Conservation (phyloP, 2,797 vertebrate species). For the Lacerta bilineata region DNA sequence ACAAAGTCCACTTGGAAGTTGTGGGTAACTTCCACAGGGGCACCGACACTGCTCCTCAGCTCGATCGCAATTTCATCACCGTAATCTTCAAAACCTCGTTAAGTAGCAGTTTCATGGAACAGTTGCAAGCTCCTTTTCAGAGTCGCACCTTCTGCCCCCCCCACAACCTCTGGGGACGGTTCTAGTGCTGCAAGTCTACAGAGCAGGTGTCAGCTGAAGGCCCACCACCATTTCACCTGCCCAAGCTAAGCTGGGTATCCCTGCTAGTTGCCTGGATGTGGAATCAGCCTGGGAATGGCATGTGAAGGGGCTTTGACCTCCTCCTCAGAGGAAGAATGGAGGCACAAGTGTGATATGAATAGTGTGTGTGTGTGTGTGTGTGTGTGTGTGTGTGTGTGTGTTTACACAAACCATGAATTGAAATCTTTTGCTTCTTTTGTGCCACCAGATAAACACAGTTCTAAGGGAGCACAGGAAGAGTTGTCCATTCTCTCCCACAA, state of each 20-base stretch:
- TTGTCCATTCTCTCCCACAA: not conserved
- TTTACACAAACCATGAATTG: too few relatives aligned
- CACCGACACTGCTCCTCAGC: slow-evolving; percentile 95
- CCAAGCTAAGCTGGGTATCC: too few relatives aligned
- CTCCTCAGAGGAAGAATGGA: not conserved
- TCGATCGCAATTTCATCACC: slow-evolving; percentile 99
- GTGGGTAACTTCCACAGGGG: slow-evolving; percentile 96
- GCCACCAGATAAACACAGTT: not conserved
- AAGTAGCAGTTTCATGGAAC: slow-evolving; percentile 71
- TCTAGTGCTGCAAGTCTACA: too few relatives aligned
- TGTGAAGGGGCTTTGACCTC: not conserved
- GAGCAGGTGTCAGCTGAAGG: not conserved
- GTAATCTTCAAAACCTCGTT: slow-evolving; percentile 88
- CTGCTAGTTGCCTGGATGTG: too few relatives aligned
- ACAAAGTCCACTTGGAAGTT: slow-evolving; percentile 99
- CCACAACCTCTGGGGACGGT: not conserved
- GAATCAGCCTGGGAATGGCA: not conserved
- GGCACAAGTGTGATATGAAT: too few relatives aligned
- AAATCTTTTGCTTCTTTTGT: not conserved
- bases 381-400: too few relatives aligned
- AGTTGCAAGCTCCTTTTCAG: not conserved
- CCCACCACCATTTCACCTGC: not conserved
- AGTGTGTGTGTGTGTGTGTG: too few relatives aligned
- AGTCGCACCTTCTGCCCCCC: too few relatives aligned
- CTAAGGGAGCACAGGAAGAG: not conserved